These are phyloP conservation scores for Drepana arcuata DNA, from an alignment of 1,140 invertebrate species.

Conservation along the genomic window DNA sequence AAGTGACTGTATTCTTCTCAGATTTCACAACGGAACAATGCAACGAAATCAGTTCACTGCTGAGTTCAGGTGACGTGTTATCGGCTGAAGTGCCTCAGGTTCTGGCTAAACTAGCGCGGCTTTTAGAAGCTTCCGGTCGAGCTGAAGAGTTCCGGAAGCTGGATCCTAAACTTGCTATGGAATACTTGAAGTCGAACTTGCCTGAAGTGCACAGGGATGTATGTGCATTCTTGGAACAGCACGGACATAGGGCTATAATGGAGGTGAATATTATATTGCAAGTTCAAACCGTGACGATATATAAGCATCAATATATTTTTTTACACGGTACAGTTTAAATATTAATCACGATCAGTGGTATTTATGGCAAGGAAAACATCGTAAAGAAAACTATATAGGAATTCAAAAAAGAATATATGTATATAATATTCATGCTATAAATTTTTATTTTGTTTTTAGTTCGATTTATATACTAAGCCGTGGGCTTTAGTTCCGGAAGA, in stretches of 20 bases:
- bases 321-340: too few species aligned
- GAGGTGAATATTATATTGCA: too few species aligned
- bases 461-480: slow-evolving; percentile 78
- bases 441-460: slow-evolving; percentile 52
- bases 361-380: too few species aligned
- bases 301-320: too few species aligned
- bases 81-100: slow-evolving; percentile 78
- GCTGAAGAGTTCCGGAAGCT: slow-evolving; percentile 72
- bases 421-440: neutral
- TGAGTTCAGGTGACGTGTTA: slow-evolving; percentile 79
- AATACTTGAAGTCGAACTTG: slow-evolving; percentile 74
- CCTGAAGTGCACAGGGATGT: slow-evolving; percentile 69
- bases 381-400: too few species aligned
- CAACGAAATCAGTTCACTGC: slow-evolving; percentile 74
- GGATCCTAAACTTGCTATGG: slow-evolving; percentile 65
- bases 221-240: slow-evolving; percentile 76
- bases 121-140: slow-evolving; percentile 65
- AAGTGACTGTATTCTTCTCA: too few species aligned
- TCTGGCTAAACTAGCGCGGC: slow-evolving; percentile 71
- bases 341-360: too few species aligned
- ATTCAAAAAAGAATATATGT: too few species aligned
- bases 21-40: slow-evolving; percentile 75
- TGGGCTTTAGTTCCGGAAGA: slow-evolving; percentile 77
- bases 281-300: too few species aligned
- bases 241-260: slow-evolving; percentile 82